Evolutionary conservation across 2,888 invertebrate genomes (phyloP).

Genomic region (Uloborus plumipes): DNA sequence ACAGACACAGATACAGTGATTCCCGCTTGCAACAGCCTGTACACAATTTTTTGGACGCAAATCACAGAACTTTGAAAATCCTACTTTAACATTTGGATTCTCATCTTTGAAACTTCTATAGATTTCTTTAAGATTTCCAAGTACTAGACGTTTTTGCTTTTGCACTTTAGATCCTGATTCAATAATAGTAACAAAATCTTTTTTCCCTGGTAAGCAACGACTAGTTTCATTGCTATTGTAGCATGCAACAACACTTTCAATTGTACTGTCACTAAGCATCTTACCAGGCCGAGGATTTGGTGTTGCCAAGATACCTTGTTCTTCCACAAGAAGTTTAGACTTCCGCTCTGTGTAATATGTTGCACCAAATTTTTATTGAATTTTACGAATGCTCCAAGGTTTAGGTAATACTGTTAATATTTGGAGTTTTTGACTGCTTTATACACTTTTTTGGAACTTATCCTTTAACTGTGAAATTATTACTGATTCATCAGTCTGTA

Average conservation of each 20-base stretch:
- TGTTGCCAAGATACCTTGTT: neutral
- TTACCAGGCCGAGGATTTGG: neutral
- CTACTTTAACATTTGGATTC: too few relatives aligned
- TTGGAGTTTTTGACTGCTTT: neutral
- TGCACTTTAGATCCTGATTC: too few relatives aligned
- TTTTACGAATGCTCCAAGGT: neutral
- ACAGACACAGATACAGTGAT: too few relatives aligned
- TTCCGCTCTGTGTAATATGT: neutral
- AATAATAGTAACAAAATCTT: conserved; percentile 4
- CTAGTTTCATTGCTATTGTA: neutral
- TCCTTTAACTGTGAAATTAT: neutral
- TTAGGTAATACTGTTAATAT: neutral
- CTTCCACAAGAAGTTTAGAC: neutral
- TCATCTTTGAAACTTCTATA: too few relatives aligned
- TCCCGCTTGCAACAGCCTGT: too few relatives aligned
- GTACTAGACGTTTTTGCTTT: too few relatives aligned
- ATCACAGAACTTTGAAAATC: too few relatives aligned
- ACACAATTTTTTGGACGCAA: too few relatives aligned
- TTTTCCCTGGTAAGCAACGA: neutral
- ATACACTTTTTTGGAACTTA: neutral
- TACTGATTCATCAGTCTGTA: neutral
- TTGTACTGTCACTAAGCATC: neutral
- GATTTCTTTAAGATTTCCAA: too few relatives aligned
- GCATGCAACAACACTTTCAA: too few relatives aligned
- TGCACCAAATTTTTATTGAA: neutral